Percentiles rank a stretch among this genome's conserved stretches.
Conservation (phyloP, 1,140 invertebrate genomes). For the Zaprionus nigranus region DNA sequence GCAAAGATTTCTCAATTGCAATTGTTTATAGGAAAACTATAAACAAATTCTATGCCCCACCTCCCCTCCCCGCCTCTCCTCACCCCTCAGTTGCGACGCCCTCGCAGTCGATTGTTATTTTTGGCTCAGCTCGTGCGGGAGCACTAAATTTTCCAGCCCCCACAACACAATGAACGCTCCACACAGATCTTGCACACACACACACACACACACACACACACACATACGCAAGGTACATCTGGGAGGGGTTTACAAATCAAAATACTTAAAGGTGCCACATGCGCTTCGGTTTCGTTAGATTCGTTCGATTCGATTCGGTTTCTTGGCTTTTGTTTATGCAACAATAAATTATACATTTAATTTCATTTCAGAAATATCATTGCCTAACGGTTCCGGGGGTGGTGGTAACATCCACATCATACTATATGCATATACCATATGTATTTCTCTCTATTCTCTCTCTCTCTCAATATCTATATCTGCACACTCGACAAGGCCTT, state of each 20-base stretch:
- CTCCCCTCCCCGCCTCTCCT: neutral
- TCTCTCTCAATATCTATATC: neutral
- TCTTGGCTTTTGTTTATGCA: conserved; percentile 79
- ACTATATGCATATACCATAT: neutral
- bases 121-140: conserved; percentile 56
- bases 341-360: conserved; percentile 82
- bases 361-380: conserved; percentile 73
- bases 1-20: conserved; percentile 67
- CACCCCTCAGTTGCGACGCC: conserved; percentile 27
- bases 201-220: neutral
- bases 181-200: conserved; percentile 12
- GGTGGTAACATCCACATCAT: conserved; percentile 18
- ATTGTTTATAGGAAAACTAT: conserved; percentile 76
- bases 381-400: conserved; percentile 37
- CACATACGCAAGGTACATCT: neutral
- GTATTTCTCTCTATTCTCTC: neutral
- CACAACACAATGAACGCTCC: conserved; percentile 46
- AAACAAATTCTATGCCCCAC: conserved; percentile 58
- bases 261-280: conserved; percentile 81
- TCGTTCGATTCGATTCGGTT: conserved; percentile 66
- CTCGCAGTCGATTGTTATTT: conserved; percentile 63
- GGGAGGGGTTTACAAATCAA: conserved; percentile 18
- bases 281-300: conserved; percentile 56
- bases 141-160: conserved; percentile 68
- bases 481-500: neutral